phyloP scores from a whole-genome alignment of 1,140 invertebrate species.

The Orius insidiosus region DNA sequence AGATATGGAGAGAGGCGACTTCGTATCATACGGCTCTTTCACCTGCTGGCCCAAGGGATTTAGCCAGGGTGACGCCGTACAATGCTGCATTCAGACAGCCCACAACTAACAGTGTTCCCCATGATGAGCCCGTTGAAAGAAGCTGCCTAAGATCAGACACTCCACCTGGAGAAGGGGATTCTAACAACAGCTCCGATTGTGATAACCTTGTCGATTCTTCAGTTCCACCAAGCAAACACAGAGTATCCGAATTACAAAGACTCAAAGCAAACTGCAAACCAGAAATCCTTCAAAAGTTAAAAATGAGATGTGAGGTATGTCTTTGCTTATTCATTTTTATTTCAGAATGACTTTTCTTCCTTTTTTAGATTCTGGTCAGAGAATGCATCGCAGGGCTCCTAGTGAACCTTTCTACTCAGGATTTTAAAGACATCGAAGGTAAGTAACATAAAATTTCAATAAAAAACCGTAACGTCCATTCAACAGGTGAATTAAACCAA shows the following conservation, averaged over 20 bases:
- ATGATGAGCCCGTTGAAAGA: neutral
- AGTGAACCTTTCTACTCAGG: conserved; percentile 57
- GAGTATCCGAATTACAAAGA: conserved; percentile 46
- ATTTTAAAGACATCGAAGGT: conserved; percentile 76
- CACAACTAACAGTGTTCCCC: conserved; percentile 9
- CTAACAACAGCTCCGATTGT: conserved; percentile 28
- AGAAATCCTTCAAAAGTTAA: conserved; percentile 56
- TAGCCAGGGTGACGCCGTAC: conserved; percentile 21
- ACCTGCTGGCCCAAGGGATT: conserved; percentile 26
- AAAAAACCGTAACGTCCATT: too few species aligned
- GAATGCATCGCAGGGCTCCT: conserved; percentile 63
- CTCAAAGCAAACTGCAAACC: conserved; percentile 65
- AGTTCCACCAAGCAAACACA: conserved; percentile 38
- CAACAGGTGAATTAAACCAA: conserved; percentile 61
- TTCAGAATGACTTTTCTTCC: neutral
- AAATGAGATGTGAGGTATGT: conserved; percentile 42
- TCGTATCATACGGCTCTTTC: conserved; percentile 45
- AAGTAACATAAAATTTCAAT: conserved; percentile 13
- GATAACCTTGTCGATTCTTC: conserved; percentile 43
- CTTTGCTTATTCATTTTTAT: neutral
- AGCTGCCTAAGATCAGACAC: conserved; percentile 18
- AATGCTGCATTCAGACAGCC: neutral
- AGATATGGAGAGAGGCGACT: conserved; percentile 52
- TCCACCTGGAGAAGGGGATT: conserved; percentile 22
- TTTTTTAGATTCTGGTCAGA: conserved; percentile 35